phyloP scores from a whole-genome alignment of 2,797 vertebrate genomes.

The Ciconia nigra region DNA sequence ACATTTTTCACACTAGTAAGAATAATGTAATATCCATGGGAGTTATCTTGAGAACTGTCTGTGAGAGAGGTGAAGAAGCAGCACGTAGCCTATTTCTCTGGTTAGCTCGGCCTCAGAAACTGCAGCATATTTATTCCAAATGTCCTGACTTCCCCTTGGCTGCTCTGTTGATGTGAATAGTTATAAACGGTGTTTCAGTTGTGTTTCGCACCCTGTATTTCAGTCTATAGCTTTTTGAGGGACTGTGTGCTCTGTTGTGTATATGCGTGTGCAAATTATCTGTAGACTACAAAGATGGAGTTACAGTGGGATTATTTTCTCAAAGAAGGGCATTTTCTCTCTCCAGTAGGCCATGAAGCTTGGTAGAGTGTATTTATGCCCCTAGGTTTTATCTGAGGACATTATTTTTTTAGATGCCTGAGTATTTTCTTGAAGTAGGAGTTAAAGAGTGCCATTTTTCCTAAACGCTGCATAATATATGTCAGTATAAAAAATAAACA shows the following conservation, averaged over 20 bases:
- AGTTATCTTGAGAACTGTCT: background rate
- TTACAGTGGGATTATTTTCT: background rate
- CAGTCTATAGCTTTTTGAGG: background rate
- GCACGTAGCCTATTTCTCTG: fast-evolving
- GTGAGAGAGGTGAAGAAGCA: background rate
- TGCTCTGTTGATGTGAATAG: background rate
- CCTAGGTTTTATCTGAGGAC: background rate
- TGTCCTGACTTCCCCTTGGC: background rate
- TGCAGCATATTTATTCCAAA: background rate
- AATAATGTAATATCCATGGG: background rate
- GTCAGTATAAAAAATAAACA: background rate
- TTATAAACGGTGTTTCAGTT: background rate
- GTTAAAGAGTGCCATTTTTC: background rate
- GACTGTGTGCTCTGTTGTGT: background rate
- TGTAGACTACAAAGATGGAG: background rate
- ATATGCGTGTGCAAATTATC: fast-evolving
- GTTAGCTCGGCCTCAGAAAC: background rate
- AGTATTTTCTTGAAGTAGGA: background rate
- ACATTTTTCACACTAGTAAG: background rate
- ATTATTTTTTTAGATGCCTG: background rate
- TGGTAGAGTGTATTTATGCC: background rate
- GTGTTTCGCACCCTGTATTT: background rate
- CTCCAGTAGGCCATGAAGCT: background rate
- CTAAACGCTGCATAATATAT: background rate
- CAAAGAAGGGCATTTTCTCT: background rate